Evolutionary conservation across 2,797 vertebrate species (phyloP).

Genomic region (Cephalopachus bancanus): DNA sequence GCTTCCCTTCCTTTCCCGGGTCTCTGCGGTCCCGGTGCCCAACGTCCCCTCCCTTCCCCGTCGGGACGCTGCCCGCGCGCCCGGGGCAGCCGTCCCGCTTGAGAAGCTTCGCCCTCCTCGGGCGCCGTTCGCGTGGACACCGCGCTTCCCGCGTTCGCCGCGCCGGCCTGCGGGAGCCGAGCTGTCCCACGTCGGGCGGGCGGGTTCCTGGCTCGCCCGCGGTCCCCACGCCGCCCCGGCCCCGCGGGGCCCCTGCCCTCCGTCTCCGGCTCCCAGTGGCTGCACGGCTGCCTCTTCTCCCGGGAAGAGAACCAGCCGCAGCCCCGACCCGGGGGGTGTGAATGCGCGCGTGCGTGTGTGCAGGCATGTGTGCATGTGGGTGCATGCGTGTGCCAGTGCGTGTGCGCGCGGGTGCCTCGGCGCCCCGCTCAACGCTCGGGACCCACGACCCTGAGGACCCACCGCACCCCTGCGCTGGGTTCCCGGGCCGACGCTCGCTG

Average conservation of each 20-base stretch:
- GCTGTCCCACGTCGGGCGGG: not conserved
- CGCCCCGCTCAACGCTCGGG: not conserved
- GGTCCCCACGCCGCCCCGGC: constrained; percentile 52
- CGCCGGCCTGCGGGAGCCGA: not conserved
- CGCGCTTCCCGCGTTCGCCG: no score
- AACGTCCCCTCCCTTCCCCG: not conserved
- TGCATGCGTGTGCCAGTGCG: not conserved
- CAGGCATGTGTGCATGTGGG: no score
- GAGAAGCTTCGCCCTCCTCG: not conserved
- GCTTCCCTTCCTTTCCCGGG: not conserved
- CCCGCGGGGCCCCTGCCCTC: not conserved
- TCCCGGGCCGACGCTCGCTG: rapidly evolving
- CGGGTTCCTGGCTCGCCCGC: constrained; percentile 13
- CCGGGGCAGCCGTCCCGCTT: not conserved
- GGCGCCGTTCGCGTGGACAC: rapidly evolving
- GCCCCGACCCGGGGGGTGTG: not conserved
- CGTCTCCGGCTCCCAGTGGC: not conserved
- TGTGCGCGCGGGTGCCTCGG: rapidly evolving
- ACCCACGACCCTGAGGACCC: rapidly evolving
- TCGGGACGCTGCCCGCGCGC: not conserved
- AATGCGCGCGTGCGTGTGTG: not conserved
- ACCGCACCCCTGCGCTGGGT: no score
- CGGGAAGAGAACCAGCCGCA: not conserved
- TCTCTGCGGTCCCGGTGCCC: not conserved
- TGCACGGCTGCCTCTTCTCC: not conserved